A percentile compares a stretch with the other conserved stretches of the same genome.
Conservation (phyloP, 2,888 invertebrate species). For the Temnothorax ravouxi region DNA sequence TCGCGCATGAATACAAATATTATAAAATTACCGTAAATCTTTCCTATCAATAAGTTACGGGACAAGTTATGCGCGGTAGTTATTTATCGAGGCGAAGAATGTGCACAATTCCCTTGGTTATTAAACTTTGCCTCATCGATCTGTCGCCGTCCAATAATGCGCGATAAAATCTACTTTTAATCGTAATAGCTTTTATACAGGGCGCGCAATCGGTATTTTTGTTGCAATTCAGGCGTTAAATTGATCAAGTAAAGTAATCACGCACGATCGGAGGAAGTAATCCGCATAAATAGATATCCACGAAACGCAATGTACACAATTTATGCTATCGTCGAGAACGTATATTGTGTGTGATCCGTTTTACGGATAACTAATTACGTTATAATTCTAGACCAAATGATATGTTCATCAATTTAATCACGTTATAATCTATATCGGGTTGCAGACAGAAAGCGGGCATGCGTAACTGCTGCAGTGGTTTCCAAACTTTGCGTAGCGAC, state of each 20-base stretch:
- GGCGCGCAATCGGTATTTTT: constrained; percentile 29
- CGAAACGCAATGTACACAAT: constrained; percentile 36
- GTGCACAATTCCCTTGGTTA: constrained; percentile 36
- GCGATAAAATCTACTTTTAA: constrained; percentile 40
- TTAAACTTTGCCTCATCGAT: constrained; percentile 48
- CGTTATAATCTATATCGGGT: constrained; percentile 54
- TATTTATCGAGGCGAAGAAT: constrained; percentile 46
- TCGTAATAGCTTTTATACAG: constrained; percentile 25
- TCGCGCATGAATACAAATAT: constrained; percentile 10
- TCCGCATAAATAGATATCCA: constrained; percentile 44
- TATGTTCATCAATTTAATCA: constrained; percentile 58
- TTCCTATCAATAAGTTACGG: constrained; percentile 40
- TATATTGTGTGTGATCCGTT: constrained; percentile 49
- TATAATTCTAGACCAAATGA: constrained; percentile 56
- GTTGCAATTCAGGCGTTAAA: constrained; percentile 43
- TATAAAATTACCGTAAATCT: constrained; percentile 33
- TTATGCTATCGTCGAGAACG: constrained; percentile 37
- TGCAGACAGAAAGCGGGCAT: constrained; percentile 39
- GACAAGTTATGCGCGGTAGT: constrained; percentile 26
- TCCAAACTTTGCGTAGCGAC: constrained; percentile 33
- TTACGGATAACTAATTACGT: constrained; percentile 56
- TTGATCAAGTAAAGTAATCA: constrained; percentile 57
- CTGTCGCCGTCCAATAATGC: constrained; percentile 44
- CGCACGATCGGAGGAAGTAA: constrained; percentile 38
- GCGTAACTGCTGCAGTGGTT: constrained; percentile 46